Conservation (phyloP, 2,797 vertebrate species). For the Hippoglossus hippoglossus region DNA sequence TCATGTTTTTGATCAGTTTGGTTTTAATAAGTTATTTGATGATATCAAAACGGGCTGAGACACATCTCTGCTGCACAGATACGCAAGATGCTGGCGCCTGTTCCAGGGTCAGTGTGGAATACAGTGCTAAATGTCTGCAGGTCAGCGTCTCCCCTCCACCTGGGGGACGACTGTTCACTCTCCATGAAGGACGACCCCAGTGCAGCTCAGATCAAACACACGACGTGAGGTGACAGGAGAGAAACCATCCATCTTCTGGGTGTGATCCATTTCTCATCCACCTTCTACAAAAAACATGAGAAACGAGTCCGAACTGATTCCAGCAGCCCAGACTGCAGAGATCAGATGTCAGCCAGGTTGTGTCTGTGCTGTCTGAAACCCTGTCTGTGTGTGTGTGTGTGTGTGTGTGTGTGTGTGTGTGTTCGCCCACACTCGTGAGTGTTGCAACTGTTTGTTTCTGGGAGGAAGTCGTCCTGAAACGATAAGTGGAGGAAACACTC, state of each 20-base stretch:
- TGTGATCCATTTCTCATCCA: background rate
- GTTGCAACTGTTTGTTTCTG: constrained; percentile 2
- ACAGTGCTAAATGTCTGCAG: too few species aligned
- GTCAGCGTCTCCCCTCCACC: background rate
- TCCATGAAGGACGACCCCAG: background rate
- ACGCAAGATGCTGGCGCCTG: too few species aligned
- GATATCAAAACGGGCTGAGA: too few species aligned
- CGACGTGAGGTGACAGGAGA: background rate
- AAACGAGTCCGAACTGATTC: background rate
- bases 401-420: constrained; percentile 2
- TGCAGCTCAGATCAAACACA: background rate
- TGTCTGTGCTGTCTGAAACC: background rate
- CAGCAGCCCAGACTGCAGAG: background rate
- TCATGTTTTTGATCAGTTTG: too few species aligned
- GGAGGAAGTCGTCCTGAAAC: background rate
- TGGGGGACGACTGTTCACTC: background rate
- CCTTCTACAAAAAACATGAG: background rate
- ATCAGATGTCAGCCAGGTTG: background rate
- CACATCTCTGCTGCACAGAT: too few species aligned
- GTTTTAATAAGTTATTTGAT: too few species aligned
- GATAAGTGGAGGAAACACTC: constrained; percentile 42
- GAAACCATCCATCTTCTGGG: background rate
- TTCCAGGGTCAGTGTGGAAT: too few species aligned
- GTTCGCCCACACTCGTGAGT: background rate
- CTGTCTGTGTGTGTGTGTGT: background rate